phyloP scores from a whole-genome alignment of 2,797 vertebrate species.

The Thalassophryne amazonica region DNA sequence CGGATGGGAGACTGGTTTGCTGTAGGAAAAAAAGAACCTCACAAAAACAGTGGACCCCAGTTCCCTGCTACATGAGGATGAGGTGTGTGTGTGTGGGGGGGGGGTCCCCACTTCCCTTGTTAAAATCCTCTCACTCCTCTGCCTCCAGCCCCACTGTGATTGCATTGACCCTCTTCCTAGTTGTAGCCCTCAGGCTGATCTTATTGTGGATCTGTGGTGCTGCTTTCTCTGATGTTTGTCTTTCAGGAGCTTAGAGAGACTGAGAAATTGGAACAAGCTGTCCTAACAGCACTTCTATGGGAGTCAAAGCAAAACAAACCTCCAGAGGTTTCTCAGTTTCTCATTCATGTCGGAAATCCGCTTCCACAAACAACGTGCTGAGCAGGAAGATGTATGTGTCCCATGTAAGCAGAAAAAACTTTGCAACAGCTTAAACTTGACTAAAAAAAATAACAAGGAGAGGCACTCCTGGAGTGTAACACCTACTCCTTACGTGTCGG shows the following conservation, averaged over 20 bases:
- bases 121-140: slow-evolving; percentile 52
- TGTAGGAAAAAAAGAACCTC: no score
- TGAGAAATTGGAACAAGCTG: slow-evolving; percentile 75
- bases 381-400: slow-evolving; percentile 20
- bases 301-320: slow-evolving; percentile 56
- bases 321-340: slow-evolving; percentile 49
- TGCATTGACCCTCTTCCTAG: slow-evolving; percentile 69
- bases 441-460: no score
- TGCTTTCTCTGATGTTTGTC: slow-evolving; percentile 69
- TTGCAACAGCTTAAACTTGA: not conserved
- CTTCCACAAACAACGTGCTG: slow-evolving; percentile 8
- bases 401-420: slow-evolving; percentile 9
- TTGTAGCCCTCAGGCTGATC: slow-evolving; percentile 51
- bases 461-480: no score
- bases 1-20: slow-evolving; percentile 30
- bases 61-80: slow-evolving; percentile 46
- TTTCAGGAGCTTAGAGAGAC: slow-evolving; percentile 49
- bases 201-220: slow-evolving; percentile 58
- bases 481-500: no score
- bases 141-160: slow-evolving; percentile 62
- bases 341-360: slow-evolving; percentile 53
- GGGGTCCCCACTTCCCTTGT: slow-evolving; percentile 47
- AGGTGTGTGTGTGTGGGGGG: no score
- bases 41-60: slow-evolving; percentile 42
- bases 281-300: slow-evolving; percentile 72